Base-by-base conservation (phyloP, 2,113 vertebrate genomes). In the Mirza zaza region DNA sequence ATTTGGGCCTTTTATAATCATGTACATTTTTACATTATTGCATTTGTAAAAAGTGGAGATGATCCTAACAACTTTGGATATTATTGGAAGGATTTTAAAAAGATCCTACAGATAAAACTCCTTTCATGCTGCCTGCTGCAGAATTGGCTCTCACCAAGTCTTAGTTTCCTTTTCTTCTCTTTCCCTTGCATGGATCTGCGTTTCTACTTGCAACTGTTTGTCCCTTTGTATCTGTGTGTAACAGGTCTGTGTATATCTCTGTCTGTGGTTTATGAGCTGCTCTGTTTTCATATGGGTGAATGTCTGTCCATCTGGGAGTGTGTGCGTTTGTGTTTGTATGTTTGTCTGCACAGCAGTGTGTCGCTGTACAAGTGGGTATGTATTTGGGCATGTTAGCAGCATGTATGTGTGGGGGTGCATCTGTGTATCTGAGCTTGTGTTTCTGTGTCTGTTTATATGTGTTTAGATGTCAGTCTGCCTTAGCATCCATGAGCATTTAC, bases 91-190 rank as follows among this genome's bases (percentile, higher is more conserved):
- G 68, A 84, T 48, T 92, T 92, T 48, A 11, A 89, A 89, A 85
- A 95, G 84, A 97, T 86, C 23, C 25, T 48, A 87, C 42, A 71
- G 93, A 94, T 91, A 88, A 95, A 85, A 65, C 57, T 57, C 61
- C 57, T 96, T 85, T 70, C 52, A 15, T 21, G 61, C 36, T 65
- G 42, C 70, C 36, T 91, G 57, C 59, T 87, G n/a, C 21, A 82
- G 90, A 71, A 77, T 11, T 48, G 68, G 87, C 71, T 11, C 90
- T 75, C 27, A 20, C 7, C 42, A 42, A 55, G 18, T 52, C 36
- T 80, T 42, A 23, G 27, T 39, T 80, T n/a, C 59, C 13, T 81
- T 85, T 70, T 75, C 68, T 70, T 91, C 18, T 79, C 59, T 75
- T 68, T 34, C 39, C 1, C 6, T 82, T 52, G 79, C 57, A 83